phyloP scores from a whole-genome alignment of 2,888 invertebrate genomes.

The Acholoe squamosa region DNA sequence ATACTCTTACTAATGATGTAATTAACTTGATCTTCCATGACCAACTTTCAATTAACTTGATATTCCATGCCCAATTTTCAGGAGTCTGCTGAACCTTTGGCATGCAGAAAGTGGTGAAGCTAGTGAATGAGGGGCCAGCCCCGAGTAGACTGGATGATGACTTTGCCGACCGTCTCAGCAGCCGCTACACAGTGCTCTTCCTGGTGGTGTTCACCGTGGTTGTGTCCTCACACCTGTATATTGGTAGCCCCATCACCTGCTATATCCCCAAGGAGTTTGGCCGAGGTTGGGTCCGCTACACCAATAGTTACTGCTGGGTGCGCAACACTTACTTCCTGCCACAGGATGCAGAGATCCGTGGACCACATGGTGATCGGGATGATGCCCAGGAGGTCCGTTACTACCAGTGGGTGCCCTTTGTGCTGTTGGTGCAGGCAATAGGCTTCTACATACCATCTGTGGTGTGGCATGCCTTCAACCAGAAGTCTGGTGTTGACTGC shows the following conservation, averaged over 20 bases:
- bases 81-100: background rate
- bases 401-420: slow-evolving; percentile 77
- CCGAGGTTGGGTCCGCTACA: slow-evolving; percentile 67
- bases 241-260: slow-evolving; percentile 69
- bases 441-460: slow-evolving; percentile 76
- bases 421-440: slow-evolving; percentile 80
- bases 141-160: slow-evolving; percentile 66
- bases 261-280: slow-evolving; percentile 70
- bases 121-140: background rate
- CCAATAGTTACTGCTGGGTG: slow-evolving; percentile 70
- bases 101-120: slow-evolving; percentile 55
- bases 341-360: slow-evolving; percentile 55
- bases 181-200: slow-evolving; percentile 68
- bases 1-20: too few species aligned
- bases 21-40: too few species aligned
- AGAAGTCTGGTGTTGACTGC: slow-evolving; percentile 68
- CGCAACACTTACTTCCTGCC: slow-evolving; percentile 67
- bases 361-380: background rate
- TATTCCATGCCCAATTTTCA: background rate
- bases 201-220: slow-evolving; percentile 68
- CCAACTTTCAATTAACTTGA: too few species aligned
- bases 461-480: slow-evolving; percentile 66
- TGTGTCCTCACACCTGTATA: slow-evolving; percentile 64
- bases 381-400: slow-evolving; percentile 68
- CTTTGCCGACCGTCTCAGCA: slow-evolving; percentile 69